Evolutionary conservation across 2,888 invertebrate species (phyloP), one percentile per base, ranked within the genome.

Genomic region (Empis livida): DNA sequence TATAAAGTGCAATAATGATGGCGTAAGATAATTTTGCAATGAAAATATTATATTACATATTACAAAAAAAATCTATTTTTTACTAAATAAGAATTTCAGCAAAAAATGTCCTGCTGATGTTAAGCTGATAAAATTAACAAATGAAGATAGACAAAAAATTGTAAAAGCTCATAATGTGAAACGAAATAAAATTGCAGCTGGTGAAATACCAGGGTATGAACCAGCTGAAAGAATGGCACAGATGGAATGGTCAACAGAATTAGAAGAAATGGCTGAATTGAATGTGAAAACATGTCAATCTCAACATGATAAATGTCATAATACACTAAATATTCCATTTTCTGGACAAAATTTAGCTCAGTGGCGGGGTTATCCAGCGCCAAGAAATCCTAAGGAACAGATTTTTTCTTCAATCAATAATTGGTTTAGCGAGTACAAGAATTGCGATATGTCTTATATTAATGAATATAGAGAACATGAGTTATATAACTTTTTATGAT

Each of bases 291-390:
- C 46, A 2, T 57, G 57, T 37, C 41, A 43, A 11, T 43, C 49
- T 9, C 47, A 40, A 9, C 56, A 56, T 17, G 57, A 56, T 44
- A 9, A 15, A 5, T 57, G 57, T 27, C 48, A 53, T 6, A 56
- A 55, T 48, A 57, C 56, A 41, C 49, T n/a, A 2, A 47, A 48
- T 11, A 54, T 47, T 42, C 46, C 16, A 9, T 51, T 44, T 38
- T 52, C 53, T 31, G 57, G 57, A 32, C 57, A 57, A 44, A 57
- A 57, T 45, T 53, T 53, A 41, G 47, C 41, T 5, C 32, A 48
- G 11, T 43, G 46, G 30, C 39, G 43, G 4, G 43, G 39, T 1
- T 8, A 10, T 2, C 1, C 1, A 0, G 39, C 37, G 2, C 35
- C 23, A 3, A 20, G 30, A 43, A 2, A 45, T 48, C 20, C 2